Evolutionary conservation across 1,140 invertebrate species (phyloP).

Genomic region (Lethrus apterus): DNA sequence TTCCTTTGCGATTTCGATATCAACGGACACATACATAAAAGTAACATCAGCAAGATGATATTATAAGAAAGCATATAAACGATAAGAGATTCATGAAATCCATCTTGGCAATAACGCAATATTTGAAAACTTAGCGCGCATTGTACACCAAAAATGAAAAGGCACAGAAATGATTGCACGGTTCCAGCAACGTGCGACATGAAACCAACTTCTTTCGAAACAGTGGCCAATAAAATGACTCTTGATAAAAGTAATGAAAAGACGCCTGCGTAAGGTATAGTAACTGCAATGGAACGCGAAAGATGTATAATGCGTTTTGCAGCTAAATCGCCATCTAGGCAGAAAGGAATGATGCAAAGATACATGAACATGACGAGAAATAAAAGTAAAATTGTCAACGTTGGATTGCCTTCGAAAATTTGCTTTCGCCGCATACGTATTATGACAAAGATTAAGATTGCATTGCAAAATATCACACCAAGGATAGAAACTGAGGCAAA

Average conservation of each 20-base stretch:
- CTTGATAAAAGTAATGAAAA: conserved; percentile 50
- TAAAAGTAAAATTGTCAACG: conserved; percentile 42
- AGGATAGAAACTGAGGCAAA: conserved; percentile 44
- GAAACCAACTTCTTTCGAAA: conserved; percentile 50
- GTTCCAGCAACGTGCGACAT: conserved; percentile 54
- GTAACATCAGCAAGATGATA: conserved; percentile 45
- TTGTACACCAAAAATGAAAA: conserved; percentile 52
- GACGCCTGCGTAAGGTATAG: conserved; percentile 47
- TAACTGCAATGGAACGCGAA: conserved; percentile 38
- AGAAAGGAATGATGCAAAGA: conserved; percentile 49
- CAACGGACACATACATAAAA: conserved; percentile 47
- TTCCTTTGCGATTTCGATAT: conserved; percentile 54
- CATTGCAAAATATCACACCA: conserved; percentile 43
- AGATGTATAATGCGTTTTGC: conserved; percentile 24
- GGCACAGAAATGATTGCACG: conserved; percentile 48
- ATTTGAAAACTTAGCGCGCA: conserved; percentile 45
- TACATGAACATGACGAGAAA: conserved; percentile 46
- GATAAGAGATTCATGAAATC: conserved; percentile 40
- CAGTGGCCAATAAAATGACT: conserved; percentile 49
- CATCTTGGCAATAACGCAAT: conserved; percentile 40
- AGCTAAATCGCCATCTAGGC: conserved; percentile 38
- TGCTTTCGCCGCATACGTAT: conserved; percentile 41
- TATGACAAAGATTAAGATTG: conserved; percentile 44
- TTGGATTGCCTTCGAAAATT: conserved; percentile 46
- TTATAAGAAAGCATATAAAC: conserved; percentile 47